Conservation (phyloP, 1,140 invertebrate genomes). For the Drosophila funebris region DNA sequence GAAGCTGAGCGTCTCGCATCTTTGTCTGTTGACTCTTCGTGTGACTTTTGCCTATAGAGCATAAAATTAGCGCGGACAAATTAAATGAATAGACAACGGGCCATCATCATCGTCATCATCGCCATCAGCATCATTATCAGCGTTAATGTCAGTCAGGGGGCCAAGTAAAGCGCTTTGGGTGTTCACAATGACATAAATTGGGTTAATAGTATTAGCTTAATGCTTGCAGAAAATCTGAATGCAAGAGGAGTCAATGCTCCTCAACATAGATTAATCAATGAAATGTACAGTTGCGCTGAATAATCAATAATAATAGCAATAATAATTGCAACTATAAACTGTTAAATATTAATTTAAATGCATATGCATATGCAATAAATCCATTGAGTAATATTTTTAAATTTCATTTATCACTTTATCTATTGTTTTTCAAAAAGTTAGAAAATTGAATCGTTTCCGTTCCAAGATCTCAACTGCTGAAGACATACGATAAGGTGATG, state of each 20-base stretch:
- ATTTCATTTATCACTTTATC: no score
- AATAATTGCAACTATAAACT: no score
- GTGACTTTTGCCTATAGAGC: conserved; percentile 73
- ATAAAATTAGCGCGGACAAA: conserved; percentile 70
- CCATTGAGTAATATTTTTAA: no score
- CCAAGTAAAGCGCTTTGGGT: conserved; percentile 26
- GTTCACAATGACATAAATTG: conserved; percentile 41
- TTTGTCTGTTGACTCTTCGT: conserved; percentile 54
- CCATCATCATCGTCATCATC: conserved; percentile 41
- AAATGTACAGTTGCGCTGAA: background rate
- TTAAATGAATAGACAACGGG: conserved; percentile 73
- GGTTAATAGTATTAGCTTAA: conserved; percentile 22
- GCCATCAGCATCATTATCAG: conserved; percentile 32
- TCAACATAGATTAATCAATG: background rate
- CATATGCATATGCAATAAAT: no score
- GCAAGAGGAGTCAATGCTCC: background rate
- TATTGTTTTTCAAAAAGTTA: no score
- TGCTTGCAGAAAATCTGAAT: background rate
- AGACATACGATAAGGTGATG: no score
- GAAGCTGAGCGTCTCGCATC: conserved; percentile 12
- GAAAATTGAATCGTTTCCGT: no score
- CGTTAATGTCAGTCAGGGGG: conserved; percentile 10
- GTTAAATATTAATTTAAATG: no score
- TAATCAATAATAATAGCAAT: background rate
- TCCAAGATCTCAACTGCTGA: no score